Evolutionary conservation across 2,113 vertebrate genomes (phyloP), one percentile per base, ranked within the genome.

Genomic region (Poicephalus meyeri): DNA sequence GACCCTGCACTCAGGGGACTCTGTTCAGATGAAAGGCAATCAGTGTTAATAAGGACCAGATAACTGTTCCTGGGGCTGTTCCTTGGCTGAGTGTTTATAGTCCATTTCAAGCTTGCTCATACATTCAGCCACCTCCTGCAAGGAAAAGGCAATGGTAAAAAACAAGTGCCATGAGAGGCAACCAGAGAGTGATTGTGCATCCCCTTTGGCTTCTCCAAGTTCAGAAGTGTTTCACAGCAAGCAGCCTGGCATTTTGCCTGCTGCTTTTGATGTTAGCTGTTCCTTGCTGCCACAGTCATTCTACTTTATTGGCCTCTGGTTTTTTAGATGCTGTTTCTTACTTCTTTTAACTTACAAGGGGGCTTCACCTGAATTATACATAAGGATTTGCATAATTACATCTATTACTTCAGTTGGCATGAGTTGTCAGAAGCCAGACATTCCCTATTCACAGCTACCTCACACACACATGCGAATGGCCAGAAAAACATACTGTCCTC

Each of bases 391-490:
- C 39, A 19, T 33, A 29, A 35, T 49, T 53, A 17, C 66, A 53
- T 37, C 66, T 61, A 0, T 58, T 37, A 15, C 44, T 20, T 74
- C 2, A 47, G 74, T 8, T 61, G 58, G 46, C 7, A 4, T 6
- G 13, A 47, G 29, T 10, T 52, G 61, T 29, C 61, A 65, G 73
- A 19, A 76, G 50, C 50, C 26, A 42, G 61, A 16, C 13, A 5
- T 20, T n/a, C 26, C 60, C n/a, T 42, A 5, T 17, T 33, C 37
- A 18, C 65, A 25, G 31, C 77, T 63, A 52, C 21, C 71, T 53
- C n/a, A 16, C 37, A 1, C 37, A 3, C 6, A 33, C 2, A 0
- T 39, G 21, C 18, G 41, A 14, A 21, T 0, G 28, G 56, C 44
- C 20, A 19, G 49, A 33, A 44, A 44, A 17, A 6, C 12, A 9